Base-by-base conservation (phyloP, 2,797 vertebrate genomes). In the Leptodactylus fallax region DNA sequence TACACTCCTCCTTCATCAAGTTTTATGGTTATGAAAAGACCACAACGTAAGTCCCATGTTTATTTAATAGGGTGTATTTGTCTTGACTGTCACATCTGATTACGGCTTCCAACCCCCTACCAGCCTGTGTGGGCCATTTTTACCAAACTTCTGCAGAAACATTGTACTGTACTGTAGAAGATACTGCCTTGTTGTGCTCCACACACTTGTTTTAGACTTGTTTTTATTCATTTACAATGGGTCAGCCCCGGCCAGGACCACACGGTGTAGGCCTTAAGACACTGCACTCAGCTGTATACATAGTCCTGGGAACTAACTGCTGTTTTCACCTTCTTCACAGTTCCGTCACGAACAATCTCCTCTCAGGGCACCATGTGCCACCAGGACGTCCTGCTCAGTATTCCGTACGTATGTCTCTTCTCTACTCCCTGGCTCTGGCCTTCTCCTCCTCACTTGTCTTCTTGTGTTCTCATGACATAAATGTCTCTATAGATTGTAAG, bases 381-480 rank as follows among this genome's bases (percentile, higher is more conserved):
- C 7, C 45, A 53, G n/a, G 74, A 65, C 1, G 7, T 49, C 69
- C 19, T 49, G 25, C 72, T 85, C 17, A 21, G 23, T 3, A 23
- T 85, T 12, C 84, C 84, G 84, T 85, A 85, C 5, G 84, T 85
- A 79, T 25, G 47, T 12, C 17, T 53, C 11, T 1, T 36, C 53
- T 58, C 23, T 9, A 27, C 14, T 3, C 0, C 14, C 3, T 36
- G 36, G 36, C 36, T 36, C 36, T 4, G 36, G 12, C 13, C 23
- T 3, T 36, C n/a, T 17, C 27, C 13, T 71, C 67, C 25, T 14
- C 6, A 16, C 1, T 19, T 5, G 16, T 74, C 71, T 51, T 74
- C 71, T 49, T 17, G 5, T 25, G 6, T 17, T 45, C 19, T 27
- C 14, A 25, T 21, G 6, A 0, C 10, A 17, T 71, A 14, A 69